Conservation (phyloP, 2,888 invertebrate species). For the Cyrtodaria siliqua region DNA sequence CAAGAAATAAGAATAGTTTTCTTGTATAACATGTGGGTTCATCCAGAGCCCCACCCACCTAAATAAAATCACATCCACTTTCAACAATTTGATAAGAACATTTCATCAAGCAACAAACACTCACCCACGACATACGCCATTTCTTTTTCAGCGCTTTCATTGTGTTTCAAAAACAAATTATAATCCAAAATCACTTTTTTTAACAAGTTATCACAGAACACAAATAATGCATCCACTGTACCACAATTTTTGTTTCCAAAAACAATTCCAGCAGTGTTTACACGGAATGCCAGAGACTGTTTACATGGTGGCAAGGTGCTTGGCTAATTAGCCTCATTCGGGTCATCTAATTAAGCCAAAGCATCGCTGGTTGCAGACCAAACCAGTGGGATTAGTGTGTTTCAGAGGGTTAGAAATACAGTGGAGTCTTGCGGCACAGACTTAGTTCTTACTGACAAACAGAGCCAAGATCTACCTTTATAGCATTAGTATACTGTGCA, state of each 20-base stretch:
- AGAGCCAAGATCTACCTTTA: neutral
- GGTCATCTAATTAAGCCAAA: neutral
- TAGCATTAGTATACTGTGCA: no score
- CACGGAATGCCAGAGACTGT: slow-evolving; percentile 9
- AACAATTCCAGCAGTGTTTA: no score
- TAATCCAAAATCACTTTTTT: neutral
- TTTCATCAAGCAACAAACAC: slow-evolving; percentile 4
- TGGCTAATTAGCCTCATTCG: slow-evolving; percentile 8
- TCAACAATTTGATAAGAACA: no score
- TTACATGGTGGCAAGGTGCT: slow-evolving; percentile 9
- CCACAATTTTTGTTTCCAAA: neutral
- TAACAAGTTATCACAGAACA: no score
- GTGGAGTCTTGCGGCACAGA: neutral
- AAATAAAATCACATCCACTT: no score
- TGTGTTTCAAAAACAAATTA: neutral
- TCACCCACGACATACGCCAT: slow-evolving; percentile 62
- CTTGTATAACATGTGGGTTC: no score
- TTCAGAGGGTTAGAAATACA: no score
- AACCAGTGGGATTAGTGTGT: no score
- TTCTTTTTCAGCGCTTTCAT: slow-evolving; percentile 62
- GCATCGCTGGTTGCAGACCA: neutral
- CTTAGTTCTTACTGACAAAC: neutral
- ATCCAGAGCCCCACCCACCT: no score
- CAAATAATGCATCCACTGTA: neutral
- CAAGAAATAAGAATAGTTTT: no score